Evolutionary conservation across 92 coral and sea anemone species (phyloP).

Genomic region (Paragorgia papillata): DNA sequence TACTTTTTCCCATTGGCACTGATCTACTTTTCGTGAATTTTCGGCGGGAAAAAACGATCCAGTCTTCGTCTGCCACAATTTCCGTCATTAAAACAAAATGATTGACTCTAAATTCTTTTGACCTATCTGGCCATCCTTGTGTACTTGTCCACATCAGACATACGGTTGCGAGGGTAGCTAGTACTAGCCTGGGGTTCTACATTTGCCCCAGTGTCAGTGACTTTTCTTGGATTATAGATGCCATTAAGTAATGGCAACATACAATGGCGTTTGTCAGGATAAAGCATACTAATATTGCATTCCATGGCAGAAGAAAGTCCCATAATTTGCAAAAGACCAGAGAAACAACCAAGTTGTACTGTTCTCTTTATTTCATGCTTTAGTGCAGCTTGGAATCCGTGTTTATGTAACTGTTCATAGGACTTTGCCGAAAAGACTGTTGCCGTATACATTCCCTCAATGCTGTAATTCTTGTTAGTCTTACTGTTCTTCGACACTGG

Average conservation of each 20-base stretch:
- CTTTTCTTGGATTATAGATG: slow-evolving; percentile 48
- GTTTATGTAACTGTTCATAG: too few species aligned
- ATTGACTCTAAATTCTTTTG: slow-evolving; percentile 51
- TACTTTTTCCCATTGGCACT: too few species aligned
- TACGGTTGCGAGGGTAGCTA: not conserved
- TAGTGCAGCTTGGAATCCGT: slow-evolving; percentile 50
- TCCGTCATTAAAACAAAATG: slow-evolving; percentile 38
- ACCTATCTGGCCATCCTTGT: slow-evolving; percentile 45
- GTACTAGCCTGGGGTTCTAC: too few species aligned
- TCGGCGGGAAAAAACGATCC: too few species aligned
- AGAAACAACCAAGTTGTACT: slow-evolving; percentile 1
- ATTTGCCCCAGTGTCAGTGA: not conserved
- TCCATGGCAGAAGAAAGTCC: slow-evolving; percentile 53
- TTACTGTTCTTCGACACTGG: too few species aligned
- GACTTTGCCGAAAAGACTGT: too few species aligned
- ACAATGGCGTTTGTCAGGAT: slow-evolving; percentile 55
- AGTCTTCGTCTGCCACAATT: too few species aligned
- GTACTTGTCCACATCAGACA: slow-evolving; percentile 52
- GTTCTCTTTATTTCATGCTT: slow-evolving; percentile 37
- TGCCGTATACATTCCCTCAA: too few species aligned
- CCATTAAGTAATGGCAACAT: slow-evolving; percentile 51
- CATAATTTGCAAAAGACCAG: slow-evolving; percentile 59
- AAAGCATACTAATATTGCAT: slow-evolving; percentile 40
- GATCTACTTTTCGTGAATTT: too few species aligned
- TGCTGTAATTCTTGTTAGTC: too few species aligned